Conservation (phyloP, 1,140 invertebrate species). For the Caerostris darwini region DNA sequence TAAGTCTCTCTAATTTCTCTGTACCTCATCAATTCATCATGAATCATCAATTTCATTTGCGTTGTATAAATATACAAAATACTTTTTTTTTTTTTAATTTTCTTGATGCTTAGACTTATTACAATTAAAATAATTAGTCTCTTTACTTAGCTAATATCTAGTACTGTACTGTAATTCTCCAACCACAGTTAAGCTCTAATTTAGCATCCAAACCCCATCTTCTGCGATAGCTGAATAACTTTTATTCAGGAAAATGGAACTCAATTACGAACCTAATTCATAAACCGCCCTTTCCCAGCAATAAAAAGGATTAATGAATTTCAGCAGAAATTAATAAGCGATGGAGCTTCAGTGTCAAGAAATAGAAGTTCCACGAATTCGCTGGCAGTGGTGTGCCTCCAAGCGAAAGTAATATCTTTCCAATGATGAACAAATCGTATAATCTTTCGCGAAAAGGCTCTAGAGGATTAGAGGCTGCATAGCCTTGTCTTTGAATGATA, state of each 20-base stretch:
- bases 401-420: slow-evolving; percentile 37
- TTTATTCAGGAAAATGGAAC: neutral
- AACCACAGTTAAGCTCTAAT: too few species aligned
- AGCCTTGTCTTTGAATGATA: neutral
- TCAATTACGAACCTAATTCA: neutral
- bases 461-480: neutral
- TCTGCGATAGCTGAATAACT: neutral
- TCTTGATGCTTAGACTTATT: too few species aligned
- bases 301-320: slow-evolving; percentile 51
- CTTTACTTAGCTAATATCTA: too few species aligned
- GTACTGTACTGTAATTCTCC: too few species aligned
- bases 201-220: too few species aligned
- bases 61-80: too few species aligned
- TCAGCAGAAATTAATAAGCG: neutral
- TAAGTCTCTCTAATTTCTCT: too few species aligned
- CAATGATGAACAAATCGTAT: slow-evolving; percentile 57
- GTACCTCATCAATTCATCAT: too few species aligned
- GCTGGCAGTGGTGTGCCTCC: neutral
- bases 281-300: neutral
- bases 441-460: slow-evolving; percentile 44
- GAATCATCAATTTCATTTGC: too few species aligned
- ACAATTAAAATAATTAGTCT: too few species aligned
- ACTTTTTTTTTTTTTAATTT: too few species aligned
- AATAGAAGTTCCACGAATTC: too few species aligned
- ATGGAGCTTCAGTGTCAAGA: neutral